Percentiles rank a stretch among this genome's conserved stretches.
Conservation (phyloP, 2,888 invertebrate genomes). For the Parapristionchus giblindavisi region DNA sequence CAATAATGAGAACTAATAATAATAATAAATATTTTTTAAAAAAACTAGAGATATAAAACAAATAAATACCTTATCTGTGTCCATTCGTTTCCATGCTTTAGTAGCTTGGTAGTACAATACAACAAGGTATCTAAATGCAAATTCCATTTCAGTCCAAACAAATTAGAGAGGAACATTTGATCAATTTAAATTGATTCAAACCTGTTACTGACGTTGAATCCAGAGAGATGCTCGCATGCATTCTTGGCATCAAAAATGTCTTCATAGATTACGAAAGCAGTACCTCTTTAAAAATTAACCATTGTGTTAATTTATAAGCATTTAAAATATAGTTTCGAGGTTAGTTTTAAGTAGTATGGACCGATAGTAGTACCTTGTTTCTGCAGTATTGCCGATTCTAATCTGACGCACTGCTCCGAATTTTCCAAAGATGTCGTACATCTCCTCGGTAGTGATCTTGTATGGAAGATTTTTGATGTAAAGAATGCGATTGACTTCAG, state of each 20-base stretch:
- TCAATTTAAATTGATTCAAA: conserved; percentile 73
- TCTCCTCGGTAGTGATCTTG: conserved; percentile 99
- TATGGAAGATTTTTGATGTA: conserved; percentile 97
- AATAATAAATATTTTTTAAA: too few relatives aligned
- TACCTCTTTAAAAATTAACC: conserved; percentile 78
- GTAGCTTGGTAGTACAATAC: conserved; percentile 90
- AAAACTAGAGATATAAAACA: too few relatives aligned
- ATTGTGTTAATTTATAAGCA: not conserved
- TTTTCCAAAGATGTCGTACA: conserved; percentile 99
- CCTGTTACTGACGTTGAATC: conserved; percentile 97
- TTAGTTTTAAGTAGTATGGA: too few relatives aligned
- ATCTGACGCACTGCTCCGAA: conserved; percentile 99
- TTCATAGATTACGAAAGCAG: conserved; percentile 98
- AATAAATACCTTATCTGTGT: conserved; percentile 71
- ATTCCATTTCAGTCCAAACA: not conserved
- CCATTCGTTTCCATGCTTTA: conserved; percentile 72
- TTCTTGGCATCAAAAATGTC: conserved; percentile 99
- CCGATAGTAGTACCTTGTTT: conserved; percentile 35
- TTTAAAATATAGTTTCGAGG: not conserved
- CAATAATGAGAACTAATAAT: not conserved
- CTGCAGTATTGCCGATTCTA: conserved; percentile 72
- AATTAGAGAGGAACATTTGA: not conserved
- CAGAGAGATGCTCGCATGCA: conserved; percentile 97
- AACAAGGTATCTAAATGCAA: conserved; percentile 86
- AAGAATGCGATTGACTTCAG: conserved; percentile 93